Percentiles rank a stretch among this genome's conserved stretches.
These are phyloP conservation scores for Drosophila sulfurigaster DNA, from an alignment of 1,140 invertebrate species.

Conservation along the genomic window DNA sequence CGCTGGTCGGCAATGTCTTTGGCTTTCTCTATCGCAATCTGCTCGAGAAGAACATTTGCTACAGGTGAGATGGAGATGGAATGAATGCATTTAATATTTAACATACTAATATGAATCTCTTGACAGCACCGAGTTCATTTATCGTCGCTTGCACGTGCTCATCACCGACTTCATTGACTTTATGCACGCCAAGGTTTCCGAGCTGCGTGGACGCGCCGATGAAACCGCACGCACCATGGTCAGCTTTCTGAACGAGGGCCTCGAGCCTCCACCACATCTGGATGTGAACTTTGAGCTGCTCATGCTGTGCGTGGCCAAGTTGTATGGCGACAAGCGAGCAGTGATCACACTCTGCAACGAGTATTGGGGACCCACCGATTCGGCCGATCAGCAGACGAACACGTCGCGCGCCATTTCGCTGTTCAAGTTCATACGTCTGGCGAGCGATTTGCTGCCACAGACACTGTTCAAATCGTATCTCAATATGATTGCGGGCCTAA, in stretches of 20 bases:
- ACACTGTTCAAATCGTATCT: slow-evolving; percentile 94
- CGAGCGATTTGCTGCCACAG: slow-evolving; percentile 94
- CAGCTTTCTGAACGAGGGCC: slow-evolving; percentile 92
- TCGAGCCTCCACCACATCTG: slow-evolving; percentile 91
- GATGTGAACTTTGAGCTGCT: slow-evolving; percentile 94
- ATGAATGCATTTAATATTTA: too few relatives aligned
- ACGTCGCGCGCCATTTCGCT: slow-evolving; percentile 90
- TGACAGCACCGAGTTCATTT: slow-evolving; percentile 88
- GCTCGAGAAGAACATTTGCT: slow-evolving; percentile 89
- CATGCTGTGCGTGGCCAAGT: slow-evolving; percentile 90
- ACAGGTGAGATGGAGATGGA: slow-evolving; percentile 86
- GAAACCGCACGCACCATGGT: slow-evolving; percentile 94
- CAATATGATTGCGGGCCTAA: slow-evolving; percentile 93
- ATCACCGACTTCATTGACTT: slow-evolving; percentile 96
- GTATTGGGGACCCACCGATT: slow-evolving; percentile 92
- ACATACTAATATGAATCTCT: too few relatives aligned
- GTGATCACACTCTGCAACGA: slow-evolving; percentile 90
- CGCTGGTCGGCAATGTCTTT: slow-evolving; percentile 93
- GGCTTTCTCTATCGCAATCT: slow-evolving; percentile 90
- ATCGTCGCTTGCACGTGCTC: slow-evolving; percentile 93
- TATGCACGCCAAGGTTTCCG: slow-evolving; percentile 94
- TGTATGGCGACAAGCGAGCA: slow-evolving; percentile 92
- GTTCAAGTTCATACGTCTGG: slow-evolving; percentile 95
- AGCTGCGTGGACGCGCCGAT: slow-evolving; percentile 93
- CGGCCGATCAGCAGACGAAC: slow-evolving; percentile 31